phyloP scores from a whole-genome alignment of 2,888 invertebrate species.

The Drosophila austrosaltans region DNA sequence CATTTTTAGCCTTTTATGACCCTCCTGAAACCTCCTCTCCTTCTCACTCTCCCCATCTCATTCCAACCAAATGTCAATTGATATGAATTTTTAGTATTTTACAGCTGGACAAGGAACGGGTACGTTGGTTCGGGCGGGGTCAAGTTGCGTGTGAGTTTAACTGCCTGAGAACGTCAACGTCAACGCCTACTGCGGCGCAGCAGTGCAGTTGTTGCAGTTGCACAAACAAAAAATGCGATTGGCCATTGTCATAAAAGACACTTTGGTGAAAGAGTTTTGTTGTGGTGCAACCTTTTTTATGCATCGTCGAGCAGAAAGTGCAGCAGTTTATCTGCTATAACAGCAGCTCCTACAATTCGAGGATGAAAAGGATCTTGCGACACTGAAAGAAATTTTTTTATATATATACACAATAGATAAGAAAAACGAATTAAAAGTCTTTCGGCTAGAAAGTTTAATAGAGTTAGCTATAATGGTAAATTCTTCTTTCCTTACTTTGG shows the following conservation, averaged over 20 bases:
- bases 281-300: constrained; percentile 75
- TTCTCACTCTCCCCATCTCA: too few species aligned
- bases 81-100: constrained; percentile 69
- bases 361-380: constrained; percentile 3
- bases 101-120: constrained; percentile 57
- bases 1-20: constrained; percentile 71
- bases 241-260: constrained; percentile 79
- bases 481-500: too few species aligned
- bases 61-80: constrained; percentile 73
- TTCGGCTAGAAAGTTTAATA: background rate
- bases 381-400: constrained; percentile 9
- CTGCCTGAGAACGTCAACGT: constrained; percentile 30
- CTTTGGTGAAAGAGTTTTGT: constrained; percentile 77
- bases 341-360: constrained; percentile 34
- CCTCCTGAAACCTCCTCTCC: too few species aligned
- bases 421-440: background rate
- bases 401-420: background rate
- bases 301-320: constrained; percentile 80
- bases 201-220: constrained; percentile 39
- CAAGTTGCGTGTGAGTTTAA: constrained; percentile 66
- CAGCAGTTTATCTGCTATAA: constrained; percentile 73
- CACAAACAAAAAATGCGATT: constrained; percentile 69
- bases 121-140: constrained; percentile 30
- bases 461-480: background rate
- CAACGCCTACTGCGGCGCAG: constrained; percentile 42